Conservation (phyloP, 2,888 invertebrate genomes). For the Meganola albula region DNA sequence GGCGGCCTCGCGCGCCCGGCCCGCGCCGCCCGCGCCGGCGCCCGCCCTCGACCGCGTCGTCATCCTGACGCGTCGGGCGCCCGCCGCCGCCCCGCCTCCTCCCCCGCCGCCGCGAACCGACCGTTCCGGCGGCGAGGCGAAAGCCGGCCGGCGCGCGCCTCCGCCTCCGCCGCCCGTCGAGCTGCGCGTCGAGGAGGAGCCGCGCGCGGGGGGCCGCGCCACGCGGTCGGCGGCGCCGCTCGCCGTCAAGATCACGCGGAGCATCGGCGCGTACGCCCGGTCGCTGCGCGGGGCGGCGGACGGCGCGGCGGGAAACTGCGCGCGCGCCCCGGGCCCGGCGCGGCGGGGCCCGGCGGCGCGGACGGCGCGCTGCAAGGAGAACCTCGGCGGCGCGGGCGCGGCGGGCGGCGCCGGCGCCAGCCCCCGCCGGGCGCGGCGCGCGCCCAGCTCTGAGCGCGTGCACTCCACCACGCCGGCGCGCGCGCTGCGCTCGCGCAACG, state of each 20-base stretch:
- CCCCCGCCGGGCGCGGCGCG: slow-evolving; percentile 26
- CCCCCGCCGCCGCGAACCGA: slow-evolving; percentile 25
- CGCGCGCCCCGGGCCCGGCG: slow-evolving; percentile 63
- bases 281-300: slow-evolving; percentile 41
- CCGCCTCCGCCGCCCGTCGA: slow-evolving; percentile 22
- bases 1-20: slow-evolving; percentile 31
- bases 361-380: slow-evolving; percentile 65
- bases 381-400: slow-evolving; percentile 54
- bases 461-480: slow-evolving; percentile 32
- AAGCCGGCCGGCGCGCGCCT: slow-evolving; percentile 22
- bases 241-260: slow-evolving; percentile 42
- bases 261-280: slow-evolving; percentile 42
- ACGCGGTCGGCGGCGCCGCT: slow-evolving; percentile 41
- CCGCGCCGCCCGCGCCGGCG: slow-evolving; percentile 17
- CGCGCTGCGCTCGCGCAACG: slow-evolving; percentile 51
- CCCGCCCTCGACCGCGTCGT: slow-evolving; percentile 49
- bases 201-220: slow-evolving; percentile 28
- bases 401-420: slow-evolving; percentile 41
- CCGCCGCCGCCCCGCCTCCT: slow-evolving; percentile 26
- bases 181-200: slow-evolving; percentile 28
- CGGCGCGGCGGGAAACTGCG: slow-evolving; percentile 56
- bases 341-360: slow-evolving; percentile 60
- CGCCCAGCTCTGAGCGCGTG: slow-evolving; percentile 36
- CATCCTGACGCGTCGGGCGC: slow-evolving; percentile 49
- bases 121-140: slow-evolving; percentile 20